Percentiles rank a stretch among this genome's conserved stretches.
Evolutionary conservation across 2,888 invertebrate genomes (phyloP).

Genomic region (Scaptomyza tumidula): DNA sequence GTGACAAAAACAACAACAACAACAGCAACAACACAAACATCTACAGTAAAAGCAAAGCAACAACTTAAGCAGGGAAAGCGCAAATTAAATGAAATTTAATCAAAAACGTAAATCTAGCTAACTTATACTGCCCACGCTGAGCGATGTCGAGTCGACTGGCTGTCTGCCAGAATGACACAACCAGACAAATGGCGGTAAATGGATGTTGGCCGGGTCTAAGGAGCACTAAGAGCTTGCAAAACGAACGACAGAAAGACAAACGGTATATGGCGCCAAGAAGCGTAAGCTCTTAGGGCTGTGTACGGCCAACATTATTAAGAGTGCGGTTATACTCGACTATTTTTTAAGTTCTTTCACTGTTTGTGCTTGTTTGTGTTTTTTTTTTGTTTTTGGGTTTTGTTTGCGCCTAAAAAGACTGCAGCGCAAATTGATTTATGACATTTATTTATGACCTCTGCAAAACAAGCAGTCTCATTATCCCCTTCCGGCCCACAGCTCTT

Average conservation of each 20-base stretch:
- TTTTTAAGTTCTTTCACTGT: slow-evolving; percentile 15
- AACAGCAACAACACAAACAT: slow-evolving; percentile 31
- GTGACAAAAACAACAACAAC: slow-evolving; percentile 27
- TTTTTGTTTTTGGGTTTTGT: slow-evolving; percentile 38
- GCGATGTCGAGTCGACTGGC: slow-evolving; percentile 41
- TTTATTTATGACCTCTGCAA: slow-evolving; percentile 45
- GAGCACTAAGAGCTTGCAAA: background rate
- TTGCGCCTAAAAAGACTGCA: slow-evolving; percentile 59
- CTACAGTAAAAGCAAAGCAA: slow-evolving; percentile 3
- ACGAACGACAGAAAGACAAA: slow-evolving; percentile 2
- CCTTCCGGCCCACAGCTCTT: background rate
- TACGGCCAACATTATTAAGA: slow-evolving; percentile 30
- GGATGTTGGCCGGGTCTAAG: slow-evolving; percentile 9
- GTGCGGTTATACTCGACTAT: slow-evolving; percentile 20
- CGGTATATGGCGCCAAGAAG: slow-evolving; percentile 36
- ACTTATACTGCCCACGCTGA: slow-evolving; percentile 48
- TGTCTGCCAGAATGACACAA: slow-evolving; percentile 52
- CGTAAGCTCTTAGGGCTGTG: slow-evolving; percentile 29
- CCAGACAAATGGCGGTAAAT: slow-evolving; percentile 47
- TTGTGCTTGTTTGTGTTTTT: background rate
- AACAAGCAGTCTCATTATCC: slow-evolving; percentile 4
- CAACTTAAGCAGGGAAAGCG: slow-evolving; percentile 40
- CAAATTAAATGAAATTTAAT: slow-evolving; percentile 75
- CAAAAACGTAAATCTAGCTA: slow-evolving; percentile 74
- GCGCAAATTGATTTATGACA: slow-evolving; percentile 59